phyloP scores from a whole-genome alignment of 2,888 invertebrate genomes.

The Cactoblastis cactorum region DNA sequence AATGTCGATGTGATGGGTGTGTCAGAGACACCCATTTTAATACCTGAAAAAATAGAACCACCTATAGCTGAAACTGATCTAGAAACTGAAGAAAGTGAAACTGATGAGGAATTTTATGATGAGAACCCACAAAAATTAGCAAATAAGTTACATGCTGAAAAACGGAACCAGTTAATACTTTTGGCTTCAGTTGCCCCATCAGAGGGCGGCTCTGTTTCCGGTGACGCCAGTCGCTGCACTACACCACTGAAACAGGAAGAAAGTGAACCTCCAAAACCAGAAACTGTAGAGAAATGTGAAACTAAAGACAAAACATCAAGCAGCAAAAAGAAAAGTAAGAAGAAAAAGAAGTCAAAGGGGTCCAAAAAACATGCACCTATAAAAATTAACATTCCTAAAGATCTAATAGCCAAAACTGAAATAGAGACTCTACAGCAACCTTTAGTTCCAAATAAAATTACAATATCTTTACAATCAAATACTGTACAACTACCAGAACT shows the following conservation, averaged over 20 bases:
- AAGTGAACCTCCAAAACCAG: slow-evolving; percentile 17
- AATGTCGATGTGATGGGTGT: slow-evolving; percentile 75
- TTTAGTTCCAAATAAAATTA: slow-evolving; percentile 65
- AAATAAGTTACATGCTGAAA: slow-evolving; percentile 85
- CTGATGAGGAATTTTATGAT: slow-evolving; percentile 94
- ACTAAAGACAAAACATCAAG: slow-evolving; percentile 72
- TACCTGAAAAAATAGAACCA: slow-evolving; percentile 77
- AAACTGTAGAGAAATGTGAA: slow-evolving; percentile 51
- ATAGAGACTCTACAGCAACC: slow-evolving; percentile 34
- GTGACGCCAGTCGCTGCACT: slow-evolving; percentile 81
- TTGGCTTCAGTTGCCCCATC: slow-evolving; percentile 82
- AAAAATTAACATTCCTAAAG: slow-evolving; percentile 81
- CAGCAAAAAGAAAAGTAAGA: slow-evolving; percentile 85
- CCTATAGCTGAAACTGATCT: slow-evolving; percentile 89
- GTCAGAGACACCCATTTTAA: slow-evolving; percentile 66
- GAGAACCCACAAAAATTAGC: slow-evolving; percentile 88
- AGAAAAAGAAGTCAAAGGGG: slow-evolving; percentile 77
- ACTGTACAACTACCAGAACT: slow-evolving; percentile 69
- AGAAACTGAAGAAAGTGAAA: slow-evolving; percentile 90
- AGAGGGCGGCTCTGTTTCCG: slow-evolving; percentile 77
- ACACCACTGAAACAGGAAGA: slow-evolving; percentile 73
- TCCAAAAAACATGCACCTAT: slow-evolving; percentile 73
- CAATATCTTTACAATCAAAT: slow-evolving; percentile 72
- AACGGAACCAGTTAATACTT: slow-evolving; percentile 83
- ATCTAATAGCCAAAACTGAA: slow-evolving; percentile 56